A percentile compares a stretch with the other conserved stretches of the same genome.
Evolutionary conservation across 2,797 vertebrate species (phyloP).

Genomic region (Esox lucius): DNA sequence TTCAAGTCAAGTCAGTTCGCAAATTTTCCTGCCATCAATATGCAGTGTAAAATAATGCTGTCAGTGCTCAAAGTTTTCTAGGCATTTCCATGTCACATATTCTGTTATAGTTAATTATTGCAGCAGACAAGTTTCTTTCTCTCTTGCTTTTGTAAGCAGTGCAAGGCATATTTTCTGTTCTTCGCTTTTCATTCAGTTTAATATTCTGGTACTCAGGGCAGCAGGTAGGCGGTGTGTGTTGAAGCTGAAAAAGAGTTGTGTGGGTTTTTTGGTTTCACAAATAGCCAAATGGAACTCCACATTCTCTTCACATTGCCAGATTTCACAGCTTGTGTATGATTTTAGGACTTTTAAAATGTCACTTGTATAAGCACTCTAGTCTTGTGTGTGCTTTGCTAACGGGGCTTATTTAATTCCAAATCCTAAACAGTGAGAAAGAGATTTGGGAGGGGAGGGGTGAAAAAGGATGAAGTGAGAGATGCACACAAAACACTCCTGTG

Average conservation of each 20-base stretch:
- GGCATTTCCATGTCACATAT: no score
- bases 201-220: background rate
- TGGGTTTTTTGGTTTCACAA: background rate
- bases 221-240: conserved; percentile 49
- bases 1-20: no score
- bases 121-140: no score
- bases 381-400: background rate
- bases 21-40: no score
- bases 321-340: background rate
- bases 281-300: background rate
- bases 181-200: background rate
- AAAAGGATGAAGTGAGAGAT: background rate
- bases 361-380: background rate
- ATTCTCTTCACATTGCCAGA: no score
- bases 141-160: background rate
- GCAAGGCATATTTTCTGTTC: background rate
- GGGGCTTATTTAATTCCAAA: background rate
- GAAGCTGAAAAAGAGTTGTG: background rate
- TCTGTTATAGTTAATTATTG: no score
- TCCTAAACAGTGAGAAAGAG: background rate
- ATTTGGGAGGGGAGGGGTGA: no score
- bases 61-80: no score
- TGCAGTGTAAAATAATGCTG: no score
- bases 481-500: background rate
- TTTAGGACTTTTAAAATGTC: background rate